These are phyloP conservation scores for Periophthalmus modestus DNA, from an alignment of 2,113 vertebrate genomes.

Conservation along the genomic window DNA sequence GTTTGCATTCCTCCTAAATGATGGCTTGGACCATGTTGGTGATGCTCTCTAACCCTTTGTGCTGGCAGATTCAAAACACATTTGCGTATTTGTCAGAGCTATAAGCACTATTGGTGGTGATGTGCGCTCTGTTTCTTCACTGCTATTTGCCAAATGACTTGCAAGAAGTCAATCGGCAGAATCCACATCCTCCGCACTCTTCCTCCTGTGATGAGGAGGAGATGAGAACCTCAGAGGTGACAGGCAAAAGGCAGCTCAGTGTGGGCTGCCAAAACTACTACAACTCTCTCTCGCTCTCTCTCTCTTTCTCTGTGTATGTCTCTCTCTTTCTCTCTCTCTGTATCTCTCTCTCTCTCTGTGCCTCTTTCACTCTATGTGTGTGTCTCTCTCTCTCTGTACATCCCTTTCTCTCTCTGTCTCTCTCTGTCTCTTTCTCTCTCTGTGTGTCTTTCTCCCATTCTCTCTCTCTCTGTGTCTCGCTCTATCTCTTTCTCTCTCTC, in stretches of 20 bases:
- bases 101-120: slow-evolving; percentile 31
- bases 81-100: slow-evolving; percentile 25
- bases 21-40: not conserved
- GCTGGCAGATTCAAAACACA: slow-evolving; percentile 17
- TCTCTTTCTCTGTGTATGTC: no score
- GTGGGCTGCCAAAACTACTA: slow-evolving; percentile 29
- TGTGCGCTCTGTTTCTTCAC: slow-evolving; percentile 33
- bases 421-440: no score
- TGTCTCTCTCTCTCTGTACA: no score
- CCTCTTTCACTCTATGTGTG: no score
- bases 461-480: no score
- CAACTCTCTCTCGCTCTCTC: no score
- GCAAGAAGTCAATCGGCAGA: slow-evolving; percentile 46
- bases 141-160: slow-evolving; percentile 56
- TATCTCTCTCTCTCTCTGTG: no score
- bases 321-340: no score
- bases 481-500: no score
- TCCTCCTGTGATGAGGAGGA: slow-evolving; percentile 51
- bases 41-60: not conserved
- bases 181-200: slow-evolving; percentile 48
- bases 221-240: slow-evolving; percentile 50
- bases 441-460: no score
- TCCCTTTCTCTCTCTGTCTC: no score
- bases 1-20: not conserved
- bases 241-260: slow-evolving; percentile 39